Evolutionary conservation across 2,888 invertebrate species (phyloP), one percentile per base, ranked within the genome.

Genomic region (Hydrotaea diabolus): DNA sequence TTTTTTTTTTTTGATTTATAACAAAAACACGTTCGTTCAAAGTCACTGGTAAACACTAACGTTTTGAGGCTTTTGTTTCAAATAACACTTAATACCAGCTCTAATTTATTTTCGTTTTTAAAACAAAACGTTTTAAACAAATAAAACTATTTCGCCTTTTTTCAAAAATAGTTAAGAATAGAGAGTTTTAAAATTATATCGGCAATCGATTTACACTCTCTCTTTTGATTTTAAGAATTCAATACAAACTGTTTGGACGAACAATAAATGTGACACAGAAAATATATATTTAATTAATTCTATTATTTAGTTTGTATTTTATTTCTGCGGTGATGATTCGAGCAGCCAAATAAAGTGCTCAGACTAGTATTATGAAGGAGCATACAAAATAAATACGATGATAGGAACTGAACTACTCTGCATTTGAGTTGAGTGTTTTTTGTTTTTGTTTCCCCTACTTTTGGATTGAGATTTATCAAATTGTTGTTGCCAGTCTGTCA

Each of bases 1-100:
- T 43, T 64, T 62, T 64, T 36, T 36, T 36, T 62, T 62, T n/a
- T 64, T 36, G 36, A 36, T 64, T 31, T 8, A 46, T 71, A 26
- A 71, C 71, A 26, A n/a, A 2, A 46, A 69, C 23, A 23, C 23
- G 31, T 53, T 53, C n/a, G n/a, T 53, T 71, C n/a, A 31, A 53
- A 71, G 31, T 9, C 31, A 53, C 46, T 26, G 31, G 53, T 15
- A 64, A 43, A 39, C 39, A 39, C 7, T 1, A 39, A 39, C 36
- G n/a, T n/a, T 39, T 39, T 1, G 39, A 39, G 13, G 9, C 9
- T 39, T 39, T 39, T 39, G 4, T 13, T 31, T 31, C 31, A 39
- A 39, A 39, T 39, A 11, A 39, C 39, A 39, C 39, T 39, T 39
- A 8, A 39, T 11, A 39, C 9, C 1, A 11, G 9, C 39, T 8